Conservation (phyloP, 2,888 invertebrate genomes). For the Entomobrya proxima region DNA sequence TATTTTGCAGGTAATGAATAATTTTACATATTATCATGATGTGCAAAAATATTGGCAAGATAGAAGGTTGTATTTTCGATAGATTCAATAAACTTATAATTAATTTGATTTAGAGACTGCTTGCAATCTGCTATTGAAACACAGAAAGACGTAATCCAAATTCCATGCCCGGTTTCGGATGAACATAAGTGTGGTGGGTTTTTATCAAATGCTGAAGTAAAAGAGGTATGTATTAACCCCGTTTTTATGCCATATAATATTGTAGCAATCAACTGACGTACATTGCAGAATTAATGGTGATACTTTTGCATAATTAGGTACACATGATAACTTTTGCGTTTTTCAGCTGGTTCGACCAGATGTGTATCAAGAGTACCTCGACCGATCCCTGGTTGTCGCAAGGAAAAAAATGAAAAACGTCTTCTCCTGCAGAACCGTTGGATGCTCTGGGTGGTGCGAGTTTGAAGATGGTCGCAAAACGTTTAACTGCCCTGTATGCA, state of each 20-base stretch:
- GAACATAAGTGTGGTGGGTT: constrained; percentile 34
- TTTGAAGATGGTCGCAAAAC: constrained; percentile 90
- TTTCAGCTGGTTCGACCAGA: constrained; percentile 82
- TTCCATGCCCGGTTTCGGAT: constrained; percentile 27
- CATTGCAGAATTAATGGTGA: too few relatives aligned
- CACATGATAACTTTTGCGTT: neutral
- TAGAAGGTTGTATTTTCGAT: neutral
- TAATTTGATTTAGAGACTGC: constrained; percentile 47
- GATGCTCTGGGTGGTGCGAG: constrained; percentile 92
- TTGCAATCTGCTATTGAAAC: constrained; percentile 46
- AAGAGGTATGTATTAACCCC: constrained; percentile 47
- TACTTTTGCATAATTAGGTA: neutral
- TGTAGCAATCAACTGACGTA: too few relatives aligned
- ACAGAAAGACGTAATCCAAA: neutral
- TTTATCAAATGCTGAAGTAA: constrained; percentile 58
- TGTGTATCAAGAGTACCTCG: constrained; percentile 87
- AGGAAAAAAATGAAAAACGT: constrained; percentile 86
- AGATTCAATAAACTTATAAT: neutral
- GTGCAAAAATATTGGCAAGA: neutral
- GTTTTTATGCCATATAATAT: too few relatives aligned
- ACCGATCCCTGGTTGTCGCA: constrained; percentile 87
- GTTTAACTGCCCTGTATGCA: constrained; percentile 57
- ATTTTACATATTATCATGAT: neutral
- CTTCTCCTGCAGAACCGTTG: constrained; percentile 92
- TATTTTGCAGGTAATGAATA: constrained; percentile 60